Percentiles rank a stretch among this genome's conserved stretches.
Evolutionary conservation across 2,888 invertebrate genomes (phyloP).

Genomic region (Podabrus alpinus): DNA sequence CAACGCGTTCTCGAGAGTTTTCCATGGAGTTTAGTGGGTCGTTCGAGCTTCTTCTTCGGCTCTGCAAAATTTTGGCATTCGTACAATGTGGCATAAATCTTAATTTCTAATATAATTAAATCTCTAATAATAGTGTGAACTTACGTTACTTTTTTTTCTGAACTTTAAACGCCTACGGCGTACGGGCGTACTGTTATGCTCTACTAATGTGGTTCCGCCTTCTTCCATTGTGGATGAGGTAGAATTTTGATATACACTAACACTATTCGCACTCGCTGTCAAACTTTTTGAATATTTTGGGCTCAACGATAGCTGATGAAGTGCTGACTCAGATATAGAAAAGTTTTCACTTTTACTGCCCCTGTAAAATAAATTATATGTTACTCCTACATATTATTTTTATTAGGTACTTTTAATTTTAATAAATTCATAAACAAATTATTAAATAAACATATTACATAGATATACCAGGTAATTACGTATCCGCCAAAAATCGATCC

Average conservation of each 20-base stretch:
- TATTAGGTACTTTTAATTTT: not conserved
- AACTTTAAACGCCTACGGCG: conserved; percentile 50
- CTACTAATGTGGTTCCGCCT: conserved; percentile 56
- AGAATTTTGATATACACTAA: conserved; percentile 49
- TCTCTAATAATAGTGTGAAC: conserved; percentile 18
- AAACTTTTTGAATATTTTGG: conserved; percentile 48
- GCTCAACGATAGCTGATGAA: conserved; percentile 68
- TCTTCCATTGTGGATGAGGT: conserved; percentile 63
- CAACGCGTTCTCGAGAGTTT: conserved; percentile 32
- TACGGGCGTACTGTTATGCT: conserved; percentile 50
- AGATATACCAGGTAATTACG: not conserved
- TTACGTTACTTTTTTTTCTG: conserved; percentile 41
- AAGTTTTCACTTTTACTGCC: conserved; percentile 58
- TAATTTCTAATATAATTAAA: conserved; percentile 12
- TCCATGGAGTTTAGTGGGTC: conserved; percentile 6
- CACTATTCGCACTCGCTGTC: conserved; percentile 43
- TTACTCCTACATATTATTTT: not conserved
- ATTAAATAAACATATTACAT: not conserved
- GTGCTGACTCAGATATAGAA: conserved; percentile 88
- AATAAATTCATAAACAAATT: not conserved
- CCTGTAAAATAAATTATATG: conserved; percentile 6
- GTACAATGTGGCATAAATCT: not conserved
- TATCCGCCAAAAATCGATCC: not conserved
- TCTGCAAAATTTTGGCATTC: conserved; percentile 7
- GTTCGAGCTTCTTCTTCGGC: conserved; percentile 19